These are phyloP conservation scores for Charadrius vociferus DNA, from an alignment of 2,113 vertebrate genomes.

Conservation along the genomic window DNA sequence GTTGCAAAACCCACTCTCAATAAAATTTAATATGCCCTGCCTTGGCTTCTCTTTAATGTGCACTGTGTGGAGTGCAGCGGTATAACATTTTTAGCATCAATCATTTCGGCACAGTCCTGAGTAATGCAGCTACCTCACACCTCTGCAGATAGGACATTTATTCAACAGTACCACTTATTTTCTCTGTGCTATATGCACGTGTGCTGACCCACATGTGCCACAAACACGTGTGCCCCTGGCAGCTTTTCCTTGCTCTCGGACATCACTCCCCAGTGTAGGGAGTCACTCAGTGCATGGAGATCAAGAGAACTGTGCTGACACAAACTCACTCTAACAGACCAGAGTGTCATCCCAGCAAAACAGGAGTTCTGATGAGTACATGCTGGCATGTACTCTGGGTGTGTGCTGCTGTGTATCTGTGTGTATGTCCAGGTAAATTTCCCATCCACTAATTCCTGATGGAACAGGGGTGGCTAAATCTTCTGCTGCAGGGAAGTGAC, in stretches of 20 bases:
- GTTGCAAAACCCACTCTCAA: slow-evolving; percentile 61
- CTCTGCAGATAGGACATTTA: not conserved
- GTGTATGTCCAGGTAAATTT: not conserved
- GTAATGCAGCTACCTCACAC: not conserved
- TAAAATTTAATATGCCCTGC: slow-evolving; percentile 59
- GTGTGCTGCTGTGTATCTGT: not conserved
- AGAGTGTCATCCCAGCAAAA: not conserved
- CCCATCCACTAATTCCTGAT: not conserved
- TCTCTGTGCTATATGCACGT: not conserved
- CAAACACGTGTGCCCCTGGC: not conserved
- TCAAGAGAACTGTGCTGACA: not conserved
- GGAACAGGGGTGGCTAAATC: not conserved
- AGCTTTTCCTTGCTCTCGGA: not conserved
- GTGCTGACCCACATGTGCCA: not conserved
- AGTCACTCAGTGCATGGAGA: not conserved
- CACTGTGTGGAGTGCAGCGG: slow-evolving; percentile 15
- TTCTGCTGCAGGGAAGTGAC: not conserved
- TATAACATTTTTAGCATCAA: slow-evolving; percentile 42
- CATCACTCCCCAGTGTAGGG: not conserved
- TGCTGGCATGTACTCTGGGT: too few species aligned
- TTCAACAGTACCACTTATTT: not conserved
- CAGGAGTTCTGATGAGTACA: not conserved
- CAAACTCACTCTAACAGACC: not conserved
- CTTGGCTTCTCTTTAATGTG: slow-evolving; percentile 52
- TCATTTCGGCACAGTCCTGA: slow-evolving; percentile 25